Percentiles rank a stretch among this genome's conserved stretches.
Conservation (phyloP, 2,888 invertebrate species). For the Campaea margaritaria region DNA sequence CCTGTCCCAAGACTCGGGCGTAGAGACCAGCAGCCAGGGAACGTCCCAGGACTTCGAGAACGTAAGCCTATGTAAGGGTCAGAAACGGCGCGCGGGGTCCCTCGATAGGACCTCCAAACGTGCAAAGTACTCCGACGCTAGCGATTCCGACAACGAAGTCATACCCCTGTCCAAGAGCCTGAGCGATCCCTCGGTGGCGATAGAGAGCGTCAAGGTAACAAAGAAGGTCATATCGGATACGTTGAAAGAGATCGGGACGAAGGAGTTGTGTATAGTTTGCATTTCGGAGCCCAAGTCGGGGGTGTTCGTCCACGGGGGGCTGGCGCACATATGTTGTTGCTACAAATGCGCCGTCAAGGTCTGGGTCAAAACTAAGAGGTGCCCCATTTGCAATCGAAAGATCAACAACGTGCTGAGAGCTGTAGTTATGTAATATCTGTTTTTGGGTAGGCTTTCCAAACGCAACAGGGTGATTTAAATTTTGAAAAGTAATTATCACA, state of each 20-base stretch:
- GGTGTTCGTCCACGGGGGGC: slow-evolving; percentile 88
- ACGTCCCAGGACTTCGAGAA: slow-evolving; percentile 21
- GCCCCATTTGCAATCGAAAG: slow-evolving; percentile 89
- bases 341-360: slow-evolving; percentile 89
- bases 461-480: neutral
- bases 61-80: slow-evolving; percentile 13
- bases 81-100: slow-evolving; percentile 35
- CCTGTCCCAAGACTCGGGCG: slow-evolving; percentile 69
- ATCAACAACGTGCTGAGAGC: slow-evolving; percentile 88
- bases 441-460: neutral
- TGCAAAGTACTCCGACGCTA: slow-evolving; percentile 59
- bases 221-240: slow-evolving; percentile 57
- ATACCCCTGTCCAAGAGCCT: slow-evolving; percentile 67
- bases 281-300: slow-evolving; percentile 87
- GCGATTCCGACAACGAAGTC: slow-evolving; percentile 58
- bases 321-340: slow-evolving; percentile 89
- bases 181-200: slow-evolving; percentile 72
- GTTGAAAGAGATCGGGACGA: slow-evolving; percentile 59
- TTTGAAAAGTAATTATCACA: too few relatives aligned
- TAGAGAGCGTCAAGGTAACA: slow-evolving; percentile 55
- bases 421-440: slow-evolving; percentile 73
- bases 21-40: slow-evolving; percentile 64
- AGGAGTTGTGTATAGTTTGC: slow-evolving; percentile 86
- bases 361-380: slow-evolving; percentile 86
- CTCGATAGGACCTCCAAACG: slow-evolving; percentile 51